These are phyloP conservation scores for Stratiomys singularior DNA, from an alignment of 2,888 invertebrate genomes.

Conservation along the genomic window DNA sequence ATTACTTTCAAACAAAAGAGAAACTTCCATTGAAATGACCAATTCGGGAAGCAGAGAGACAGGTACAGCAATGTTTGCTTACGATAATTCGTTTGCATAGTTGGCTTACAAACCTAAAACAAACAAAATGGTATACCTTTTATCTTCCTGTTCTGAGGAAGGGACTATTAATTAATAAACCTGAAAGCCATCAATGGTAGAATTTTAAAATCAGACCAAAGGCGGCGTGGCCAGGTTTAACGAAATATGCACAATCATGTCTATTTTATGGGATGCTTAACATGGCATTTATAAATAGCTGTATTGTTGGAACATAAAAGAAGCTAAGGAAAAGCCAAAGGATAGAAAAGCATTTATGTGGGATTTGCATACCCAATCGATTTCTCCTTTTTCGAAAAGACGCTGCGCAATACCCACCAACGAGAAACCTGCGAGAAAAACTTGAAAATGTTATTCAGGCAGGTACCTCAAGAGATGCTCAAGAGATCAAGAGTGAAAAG, in stretches of 20 bases:
- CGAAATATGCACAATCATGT: conserved; percentile 8
- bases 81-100: conserved; percentile 45
- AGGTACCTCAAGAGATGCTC: no score
- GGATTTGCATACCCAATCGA: no score
- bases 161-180: neutral
- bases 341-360: no score
- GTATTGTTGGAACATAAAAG: neutral
- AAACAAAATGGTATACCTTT: conserved; percentile 47
- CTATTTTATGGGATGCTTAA: neutral
- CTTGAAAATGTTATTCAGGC: no score
- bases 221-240: conserved; percentile 47
- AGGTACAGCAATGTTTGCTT: conserved; percentile 48
- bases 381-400: no score
- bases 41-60: conserved; percentile 45
- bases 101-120: conserved; percentile 49
- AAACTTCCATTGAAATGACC: conserved; percentile 47
- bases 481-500: no score
- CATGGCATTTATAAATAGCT: neutral
- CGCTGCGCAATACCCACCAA: no score
- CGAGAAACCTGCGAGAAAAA: no score
- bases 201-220: conserved; percentile 48
- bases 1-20: conserved; percentile 46
- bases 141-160: conserved; percentile 33
- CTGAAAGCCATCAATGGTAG: conserved; percentile 45
- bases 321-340: neutral